phyloP scores from a whole-genome alignment of 1,140 invertebrate genomes.

The Melanaphis sacchari region DNA sequence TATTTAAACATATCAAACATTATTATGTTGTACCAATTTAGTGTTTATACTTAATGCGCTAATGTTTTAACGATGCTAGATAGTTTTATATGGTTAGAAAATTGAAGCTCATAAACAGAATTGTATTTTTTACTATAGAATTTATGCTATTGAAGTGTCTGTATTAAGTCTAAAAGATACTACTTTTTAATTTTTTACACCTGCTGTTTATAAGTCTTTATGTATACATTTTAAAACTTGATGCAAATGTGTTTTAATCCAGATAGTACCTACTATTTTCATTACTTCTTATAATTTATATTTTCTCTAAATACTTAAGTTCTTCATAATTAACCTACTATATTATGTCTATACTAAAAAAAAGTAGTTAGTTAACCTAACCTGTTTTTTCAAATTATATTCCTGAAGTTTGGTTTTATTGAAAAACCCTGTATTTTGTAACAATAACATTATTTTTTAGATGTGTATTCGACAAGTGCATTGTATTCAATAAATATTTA shows the following conservation, averaged over 20 bases:
- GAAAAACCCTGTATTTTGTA: background rate
- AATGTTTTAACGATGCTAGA: background rate
- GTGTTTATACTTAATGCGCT: background rate
- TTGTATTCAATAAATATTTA: background rate
- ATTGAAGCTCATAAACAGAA: background rate
- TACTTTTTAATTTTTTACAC: slow-evolving; percentile 13
- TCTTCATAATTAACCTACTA: background rate
- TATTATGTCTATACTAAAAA: background rate
- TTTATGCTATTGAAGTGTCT: background rate
- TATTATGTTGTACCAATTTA: background rate
- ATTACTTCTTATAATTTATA: background rate
- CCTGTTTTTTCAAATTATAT: background rate
- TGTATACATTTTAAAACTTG: background rate
- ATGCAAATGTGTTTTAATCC: background rate
- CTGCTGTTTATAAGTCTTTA: slow-evolving; percentile 3
- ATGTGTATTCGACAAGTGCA: background rate
- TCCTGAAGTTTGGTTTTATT: background rate
- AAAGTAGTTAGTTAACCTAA: background rate
- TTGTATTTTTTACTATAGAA: background rate
- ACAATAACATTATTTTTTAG: background rate
- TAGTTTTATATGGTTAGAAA: background rate
- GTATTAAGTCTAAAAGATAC: background rate
- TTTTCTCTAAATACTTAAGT: background rate
- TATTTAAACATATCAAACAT: background rate
- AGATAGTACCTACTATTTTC: slow-evolving; percentile 1